Evolutionary conservation across 1,140 invertebrate species (phyloP).

Genomic region (Dendroctonus ponderosae): DNA sequence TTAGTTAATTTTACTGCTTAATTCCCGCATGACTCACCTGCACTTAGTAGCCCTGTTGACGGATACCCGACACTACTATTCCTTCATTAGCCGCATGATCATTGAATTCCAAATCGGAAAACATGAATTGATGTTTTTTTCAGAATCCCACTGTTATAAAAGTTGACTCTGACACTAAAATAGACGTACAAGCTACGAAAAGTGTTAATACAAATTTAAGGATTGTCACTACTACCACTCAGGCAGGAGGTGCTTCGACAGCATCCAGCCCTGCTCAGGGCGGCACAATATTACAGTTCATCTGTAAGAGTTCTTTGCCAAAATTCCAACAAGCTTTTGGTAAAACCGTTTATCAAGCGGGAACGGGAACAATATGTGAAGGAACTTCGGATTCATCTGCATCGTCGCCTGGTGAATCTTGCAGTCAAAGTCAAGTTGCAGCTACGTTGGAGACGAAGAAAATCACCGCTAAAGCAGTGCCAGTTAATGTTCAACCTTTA

Average conservation of each 20-base stretch:
- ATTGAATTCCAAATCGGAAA: no score
- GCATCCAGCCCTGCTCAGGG: slow-evolving; percentile 35
- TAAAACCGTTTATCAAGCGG: slow-evolving; percentile 59
- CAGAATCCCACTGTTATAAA: slow-evolving; percentile 27
- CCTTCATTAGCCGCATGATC: no score
- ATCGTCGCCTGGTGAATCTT: slow-evolving; percentile 2
- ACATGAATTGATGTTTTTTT: slow-evolving; percentile 13
- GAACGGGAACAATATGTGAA: slow-evolving; percentile 15
- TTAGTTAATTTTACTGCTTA: no score
- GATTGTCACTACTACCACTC: slow-evolving; percentile 30
- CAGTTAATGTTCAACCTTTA: slow-evolving; percentile 55
- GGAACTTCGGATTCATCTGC: not conserved
- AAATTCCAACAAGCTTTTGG: slow-evolving; percentile 80
- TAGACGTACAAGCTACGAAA: slow-evolving; percentile 20
- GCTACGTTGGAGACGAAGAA: slow-evolving; percentile 46
- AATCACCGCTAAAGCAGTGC: slow-evolving; percentile 38
- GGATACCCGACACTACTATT: no score
- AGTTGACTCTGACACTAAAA: slow-evolving; percentile 20
- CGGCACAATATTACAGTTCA: slow-evolving; percentile 52
- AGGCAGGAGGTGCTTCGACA: slow-evolving; percentile 13
- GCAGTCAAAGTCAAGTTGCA: slow-evolving; percentile 32
- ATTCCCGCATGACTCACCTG: no score
- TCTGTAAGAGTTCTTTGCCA: slow-evolving; percentile 63
- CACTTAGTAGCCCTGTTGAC: no score
- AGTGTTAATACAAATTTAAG: slow-evolving; percentile 27